A percentile compares a stretch with the other conserved stretches of the same genome.
phyloP scores from a whole-genome alignment of 2,888 invertebrate species.

The Ischnura elegans region DNA sequence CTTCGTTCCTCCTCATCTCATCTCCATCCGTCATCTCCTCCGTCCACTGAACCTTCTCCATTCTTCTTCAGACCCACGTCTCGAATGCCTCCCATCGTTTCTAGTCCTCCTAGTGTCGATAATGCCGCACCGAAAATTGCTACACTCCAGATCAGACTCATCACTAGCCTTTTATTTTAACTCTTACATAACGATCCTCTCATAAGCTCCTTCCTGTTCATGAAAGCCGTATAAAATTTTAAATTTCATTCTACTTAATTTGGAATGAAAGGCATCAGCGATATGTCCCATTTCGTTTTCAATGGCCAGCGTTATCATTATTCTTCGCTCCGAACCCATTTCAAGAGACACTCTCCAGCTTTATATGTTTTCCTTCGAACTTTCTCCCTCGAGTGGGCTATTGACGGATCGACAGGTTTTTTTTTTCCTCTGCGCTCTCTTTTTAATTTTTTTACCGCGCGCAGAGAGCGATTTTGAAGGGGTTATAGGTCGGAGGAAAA shows the following conservation, averaged over 20 bases:
- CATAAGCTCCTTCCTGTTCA: too few relatives aligned
- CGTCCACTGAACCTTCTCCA: too few relatives aligned
- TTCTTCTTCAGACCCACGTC: too few relatives aligned
- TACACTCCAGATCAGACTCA: background rate
- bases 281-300: background rate
- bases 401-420: background rate
- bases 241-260: background rate
- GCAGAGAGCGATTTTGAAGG: background rate
- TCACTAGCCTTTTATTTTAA: too few relatives aligned
- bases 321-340: background rate
- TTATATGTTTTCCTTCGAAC: conserved; percentile 1
- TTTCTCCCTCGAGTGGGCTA: background rate
- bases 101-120: too few relatives aligned
- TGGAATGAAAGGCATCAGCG: background rate
- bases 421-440: background rate
- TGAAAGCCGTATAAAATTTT: too few relatives aligned
- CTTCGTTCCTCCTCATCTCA: too few relatives aligned
- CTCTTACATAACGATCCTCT: too few relatives aligned
- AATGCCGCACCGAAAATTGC: too few relatives aligned
- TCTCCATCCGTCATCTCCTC: too few relatives aligned
- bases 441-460: background rate
- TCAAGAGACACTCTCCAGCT: background rate
- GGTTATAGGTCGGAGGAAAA: background rate
- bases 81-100: too few relatives aligned
- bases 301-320: background rate